These are phyloP conservation scores for Drosophila limbata DNA, from an alignment of 2,888 invertebrate species.

Conservation along the genomic window DNA sequence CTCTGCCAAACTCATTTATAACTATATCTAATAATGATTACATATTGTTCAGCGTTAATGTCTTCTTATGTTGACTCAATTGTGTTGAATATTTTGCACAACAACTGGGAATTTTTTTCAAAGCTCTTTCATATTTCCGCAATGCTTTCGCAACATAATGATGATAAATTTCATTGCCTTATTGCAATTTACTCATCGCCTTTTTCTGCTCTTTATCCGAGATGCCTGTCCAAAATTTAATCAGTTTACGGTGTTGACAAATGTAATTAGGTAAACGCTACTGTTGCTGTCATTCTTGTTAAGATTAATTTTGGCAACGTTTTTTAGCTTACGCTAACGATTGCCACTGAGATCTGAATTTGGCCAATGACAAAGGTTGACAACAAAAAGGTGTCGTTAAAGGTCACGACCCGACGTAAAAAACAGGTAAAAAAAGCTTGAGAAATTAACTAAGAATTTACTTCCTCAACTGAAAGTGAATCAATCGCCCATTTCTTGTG, in stretches of 20 bases:
- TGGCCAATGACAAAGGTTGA: slow-evolving; percentile 11
- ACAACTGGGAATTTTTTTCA: slow-evolving; percentile 3
- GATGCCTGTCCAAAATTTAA: slow-evolving; percentile 31
- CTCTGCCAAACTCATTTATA: too few relatives aligned
- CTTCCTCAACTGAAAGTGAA: not conserved
- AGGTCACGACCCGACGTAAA: slow-evolving; percentile 10
- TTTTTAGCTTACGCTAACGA: slow-evolving; percentile 7
- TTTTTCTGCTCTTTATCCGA: not conserved
- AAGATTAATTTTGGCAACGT: slow-evolving; percentile 40
- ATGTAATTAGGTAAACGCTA: slow-evolving; percentile 60
- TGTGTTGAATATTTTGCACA: not conserved
- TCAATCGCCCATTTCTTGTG: not conserved
- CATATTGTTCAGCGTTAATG: slow-evolving; percentile 21
- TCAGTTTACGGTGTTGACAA: slow-evolving; percentile 66
- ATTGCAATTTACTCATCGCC: slow-evolving; percentile 34
- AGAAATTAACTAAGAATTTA: not conserved
- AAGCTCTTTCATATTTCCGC: slow-evolving; percentile 30
- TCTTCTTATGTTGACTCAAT: slow-evolving; percentile 9
- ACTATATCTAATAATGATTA: not conserved
- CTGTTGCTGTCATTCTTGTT: slow-evolving; percentile 39
- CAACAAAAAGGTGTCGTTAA: slow-evolving; percentile 23
- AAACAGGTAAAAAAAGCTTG: not conserved
- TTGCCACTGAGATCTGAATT: slow-evolving; percentile 26
- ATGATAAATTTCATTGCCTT: slow-evolving; percentile 61
- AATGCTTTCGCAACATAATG: slow-evolving; percentile 50